Conservation (phyloP, 2,888 invertebrate species). For the Cheilosia pagana region DNA sequence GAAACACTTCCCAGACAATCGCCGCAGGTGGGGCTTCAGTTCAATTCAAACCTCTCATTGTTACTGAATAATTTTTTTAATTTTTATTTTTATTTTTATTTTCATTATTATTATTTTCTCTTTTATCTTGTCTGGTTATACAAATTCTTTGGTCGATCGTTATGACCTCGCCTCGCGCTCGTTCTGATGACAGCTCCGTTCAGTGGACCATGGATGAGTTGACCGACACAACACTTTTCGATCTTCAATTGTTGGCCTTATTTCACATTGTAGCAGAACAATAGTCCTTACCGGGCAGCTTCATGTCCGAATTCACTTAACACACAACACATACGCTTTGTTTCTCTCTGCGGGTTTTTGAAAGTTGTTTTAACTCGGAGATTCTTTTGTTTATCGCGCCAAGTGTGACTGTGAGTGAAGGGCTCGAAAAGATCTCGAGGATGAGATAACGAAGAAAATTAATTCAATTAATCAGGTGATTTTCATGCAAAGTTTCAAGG, state of each 20-base stretch:
- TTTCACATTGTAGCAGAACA: slow-evolving; percentile 6
- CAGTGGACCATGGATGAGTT: slow-evolving; percentile 28
- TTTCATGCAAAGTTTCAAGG: slow-evolving; percentile 63
- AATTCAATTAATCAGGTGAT: slow-evolving; percentile 63
- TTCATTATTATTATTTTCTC: slow-evolving; percentile 14
- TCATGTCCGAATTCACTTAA: slow-evolving; percentile 45
- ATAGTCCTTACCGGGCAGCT: slow-evolving; percentile 9
- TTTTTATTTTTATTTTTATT: slow-evolving; percentile 19
- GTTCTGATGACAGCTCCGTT: slow-evolving; percentile 55
- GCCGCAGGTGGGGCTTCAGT: slow-evolving; percentile 44
- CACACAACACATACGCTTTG: background rate
- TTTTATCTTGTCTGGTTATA: slow-evolving; percentile 23
- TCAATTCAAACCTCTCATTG: slow-evolving; percentile 68
- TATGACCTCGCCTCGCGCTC: slow-evolving; percentile 12
- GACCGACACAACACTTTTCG: slow-evolving; percentile 34
- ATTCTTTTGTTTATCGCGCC: slow-evolving; percentile 41
- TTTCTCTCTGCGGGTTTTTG: slow-evolving; percentile 10
- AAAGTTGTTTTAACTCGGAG: slow-evolving; percentile 32
- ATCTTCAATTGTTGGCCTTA: slow-evolving; percentile 20
- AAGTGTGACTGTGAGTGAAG: slow-evolving; percentile 36
- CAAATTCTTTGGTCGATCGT: slow-evolving; percentile 16
- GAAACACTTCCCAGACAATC: slow-evolving; percentile 22
- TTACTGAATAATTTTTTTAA: slow-evolving; percentile 50
- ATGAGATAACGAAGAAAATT: slow-evolving; percentile 52
- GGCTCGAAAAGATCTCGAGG: slow-evolving; percentile 48